Evolutionary conservation across 2,888 invertebrate genomes (phyloP), one percentile per base, ranked within the genome.

Genomic region (Synergus japonicus): DNA sequence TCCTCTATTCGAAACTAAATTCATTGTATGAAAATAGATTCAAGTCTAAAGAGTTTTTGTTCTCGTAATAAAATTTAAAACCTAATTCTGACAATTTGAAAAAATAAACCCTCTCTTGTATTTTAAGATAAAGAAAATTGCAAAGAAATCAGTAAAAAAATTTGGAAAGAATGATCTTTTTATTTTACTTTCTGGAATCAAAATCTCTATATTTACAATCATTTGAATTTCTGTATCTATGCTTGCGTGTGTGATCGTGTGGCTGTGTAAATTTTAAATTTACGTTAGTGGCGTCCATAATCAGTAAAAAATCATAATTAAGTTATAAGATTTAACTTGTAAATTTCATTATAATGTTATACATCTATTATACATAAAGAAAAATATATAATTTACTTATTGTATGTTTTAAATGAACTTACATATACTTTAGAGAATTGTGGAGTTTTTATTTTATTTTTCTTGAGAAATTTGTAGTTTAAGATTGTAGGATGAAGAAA

Each of bases 391-490:
- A 29, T 29, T 63, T 63, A 63, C 13, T 13, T 63, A 63, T 29
- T 29, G 78, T 67, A 76, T 73, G 67, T 83, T 79, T 79, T 77
- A 77, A 77, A 76, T 76, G n/a, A 76, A 44, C 41, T 29, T 18
- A 80, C 49, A 65, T 29, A 66, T 43, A 13, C 58, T 10, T 76
- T 77, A 66, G 63, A 43, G 43, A 79, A 60, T 65, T 67, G 4
- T 54, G 49, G 66, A 79, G 41, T 79, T 82, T 83, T 77, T 78
- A 81, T 83, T 84, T 84, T 85, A 84, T 85, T 82, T 84, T 82
- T 81, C 81, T 58, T 78, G 76, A 65, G 76, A 67, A 77, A 65
- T 69, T 60, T 64, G n/a, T 60, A 44, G 46, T 69, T 82, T 76
- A 82, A 65, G 81, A 83, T 29, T 69, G 77, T 41, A 15, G 63